These are phyloP conservation scores for Romanogobio albipinnatus DNA, from an alignment of 2,113 vertebrate genomes.

Conservation along the genomic window DNA sequence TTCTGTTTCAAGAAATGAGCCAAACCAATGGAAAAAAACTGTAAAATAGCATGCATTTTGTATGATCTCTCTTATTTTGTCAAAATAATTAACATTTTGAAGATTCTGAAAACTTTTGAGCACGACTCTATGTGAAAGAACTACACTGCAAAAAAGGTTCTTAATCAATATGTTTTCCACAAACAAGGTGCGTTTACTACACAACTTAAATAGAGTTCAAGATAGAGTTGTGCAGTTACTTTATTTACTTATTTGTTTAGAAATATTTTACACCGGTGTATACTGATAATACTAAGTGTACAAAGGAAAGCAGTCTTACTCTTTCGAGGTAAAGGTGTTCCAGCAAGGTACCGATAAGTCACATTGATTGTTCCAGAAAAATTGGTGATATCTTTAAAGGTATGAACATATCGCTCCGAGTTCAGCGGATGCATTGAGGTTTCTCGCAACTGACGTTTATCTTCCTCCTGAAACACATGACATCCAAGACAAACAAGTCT, in stretches of 20 bases:
- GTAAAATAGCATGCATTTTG: no score
- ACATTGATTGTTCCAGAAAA: constrained; percentile 95
- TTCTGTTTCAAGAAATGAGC: no score
- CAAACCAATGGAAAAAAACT: no score
- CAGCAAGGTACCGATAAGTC: constrained; percentile 92
- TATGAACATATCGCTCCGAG: constrained; percentile 88
- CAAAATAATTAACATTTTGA: no score
- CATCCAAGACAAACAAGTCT: constrained; percentile 44
- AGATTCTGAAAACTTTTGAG: no score
- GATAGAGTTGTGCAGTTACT: no score
- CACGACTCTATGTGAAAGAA: no score
- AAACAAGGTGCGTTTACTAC: no score
- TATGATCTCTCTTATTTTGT: no score
- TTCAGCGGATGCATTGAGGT: constrained; percentile 84
- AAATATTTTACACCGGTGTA: not conserved
- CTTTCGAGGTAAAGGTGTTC: constrained; percentile 88
- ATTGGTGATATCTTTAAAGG: constrained; percentile 91
- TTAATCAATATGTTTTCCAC: no score
- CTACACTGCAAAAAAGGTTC: no score
- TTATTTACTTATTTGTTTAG: not conserved
- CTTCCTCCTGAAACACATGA: constrained; percentile 83
- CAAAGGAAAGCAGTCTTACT: constrained; percentile 71
- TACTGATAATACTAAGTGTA: not conserved
- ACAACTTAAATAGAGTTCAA: no score
- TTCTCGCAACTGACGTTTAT: constrained; percentile 88